phyloP scores from a whole-genome alignment of 2,113 vertebrate species.

The Aspidoscelis tigris region DNA sequence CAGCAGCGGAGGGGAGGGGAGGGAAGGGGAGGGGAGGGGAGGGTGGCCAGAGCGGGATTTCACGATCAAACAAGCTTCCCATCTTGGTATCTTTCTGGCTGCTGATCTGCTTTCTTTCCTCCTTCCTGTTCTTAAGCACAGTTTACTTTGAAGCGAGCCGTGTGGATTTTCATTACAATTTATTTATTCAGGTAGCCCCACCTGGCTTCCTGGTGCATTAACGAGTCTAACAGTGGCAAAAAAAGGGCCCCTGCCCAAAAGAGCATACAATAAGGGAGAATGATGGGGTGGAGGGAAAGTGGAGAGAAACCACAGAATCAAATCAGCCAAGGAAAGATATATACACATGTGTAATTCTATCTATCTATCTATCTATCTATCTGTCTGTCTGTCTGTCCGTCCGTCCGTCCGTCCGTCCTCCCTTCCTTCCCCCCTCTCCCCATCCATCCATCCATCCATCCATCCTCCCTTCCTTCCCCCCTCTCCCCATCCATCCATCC shows the following conservation, averaged over 20 bases:
- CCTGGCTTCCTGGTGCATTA: accelerated
- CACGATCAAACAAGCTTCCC: slow-evolving; percentile 17
- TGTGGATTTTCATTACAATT: neutral
- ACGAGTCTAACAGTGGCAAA: neutral
- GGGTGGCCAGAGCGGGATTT: neutral
- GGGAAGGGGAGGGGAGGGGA: neutral
- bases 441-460: too few species aligned
- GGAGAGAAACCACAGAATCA: neutral
- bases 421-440: too few species aligned
- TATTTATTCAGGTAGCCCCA: neutral
- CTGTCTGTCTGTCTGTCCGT: too few species aligned
- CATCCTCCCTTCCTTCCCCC: too few species aligned
- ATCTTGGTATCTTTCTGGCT: neutral
- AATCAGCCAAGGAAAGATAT: too few species aligned
- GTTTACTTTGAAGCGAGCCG: slow-evolving; percentile 9
- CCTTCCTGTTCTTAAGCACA: neutral
- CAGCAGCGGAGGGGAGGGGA: too few species aligned
- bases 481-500: too few species aligned
- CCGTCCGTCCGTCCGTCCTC: too few species aligned
- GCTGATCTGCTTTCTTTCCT: neutral
- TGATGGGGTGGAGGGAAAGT: neutral
- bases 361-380: too few species aligned
- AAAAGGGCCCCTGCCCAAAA: neutral
- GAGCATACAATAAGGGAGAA: neutral
- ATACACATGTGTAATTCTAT: too few species aligned